Evolutionary conservation across 2,113 vertebrate species (phyloP).

Genomic region (Chloropsis hardwickii): DNA sequence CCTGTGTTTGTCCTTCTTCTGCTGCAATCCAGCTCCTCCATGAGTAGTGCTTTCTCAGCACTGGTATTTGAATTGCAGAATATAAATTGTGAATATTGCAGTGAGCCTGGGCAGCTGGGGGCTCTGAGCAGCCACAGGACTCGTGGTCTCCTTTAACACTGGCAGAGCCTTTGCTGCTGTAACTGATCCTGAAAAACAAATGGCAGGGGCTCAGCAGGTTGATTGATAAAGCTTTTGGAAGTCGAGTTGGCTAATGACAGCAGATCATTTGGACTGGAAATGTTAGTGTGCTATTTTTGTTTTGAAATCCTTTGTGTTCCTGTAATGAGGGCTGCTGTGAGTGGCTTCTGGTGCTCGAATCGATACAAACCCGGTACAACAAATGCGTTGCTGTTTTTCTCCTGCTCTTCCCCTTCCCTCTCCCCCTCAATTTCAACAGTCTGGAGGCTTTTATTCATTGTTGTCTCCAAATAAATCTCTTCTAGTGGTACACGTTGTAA

Average conservation of each 20-base stretch:
- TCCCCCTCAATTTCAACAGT: not conserved
- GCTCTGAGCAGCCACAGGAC: not conserved
- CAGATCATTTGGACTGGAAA: constrained; percentile 23
- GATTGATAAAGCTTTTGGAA: not conserved
- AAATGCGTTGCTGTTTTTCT: constrained; percentile 19
- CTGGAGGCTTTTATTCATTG: not conserved
- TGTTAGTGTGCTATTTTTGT: constrained; percentile 11
- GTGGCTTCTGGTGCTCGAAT: constrained; percentile 29
- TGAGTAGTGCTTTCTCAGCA: not conserved
- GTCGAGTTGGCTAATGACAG: not conserved
- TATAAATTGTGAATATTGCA: not conserved
- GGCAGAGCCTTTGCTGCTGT: not conserved
- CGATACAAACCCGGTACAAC: constrained; percentile 23
- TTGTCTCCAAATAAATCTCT: constrained; percentile 1
- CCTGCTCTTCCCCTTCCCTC: not conserved
- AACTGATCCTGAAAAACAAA: not conserved
- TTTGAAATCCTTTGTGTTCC: constrained; percentile 38
- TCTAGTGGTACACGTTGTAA: not conserved
- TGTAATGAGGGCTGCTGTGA: constrained; percentile 11
- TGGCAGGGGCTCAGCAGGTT: not conserved
- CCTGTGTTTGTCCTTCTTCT: not conserved
- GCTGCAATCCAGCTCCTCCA: not conserved
- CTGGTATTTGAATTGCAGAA: not conserved
- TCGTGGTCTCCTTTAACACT: not conserved
- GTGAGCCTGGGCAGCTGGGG: not conserved